Base-by-base conservation (phyloP, 1,140 invertebrate genomes). In the Daktulosphaira vitifoliae region DNA sequence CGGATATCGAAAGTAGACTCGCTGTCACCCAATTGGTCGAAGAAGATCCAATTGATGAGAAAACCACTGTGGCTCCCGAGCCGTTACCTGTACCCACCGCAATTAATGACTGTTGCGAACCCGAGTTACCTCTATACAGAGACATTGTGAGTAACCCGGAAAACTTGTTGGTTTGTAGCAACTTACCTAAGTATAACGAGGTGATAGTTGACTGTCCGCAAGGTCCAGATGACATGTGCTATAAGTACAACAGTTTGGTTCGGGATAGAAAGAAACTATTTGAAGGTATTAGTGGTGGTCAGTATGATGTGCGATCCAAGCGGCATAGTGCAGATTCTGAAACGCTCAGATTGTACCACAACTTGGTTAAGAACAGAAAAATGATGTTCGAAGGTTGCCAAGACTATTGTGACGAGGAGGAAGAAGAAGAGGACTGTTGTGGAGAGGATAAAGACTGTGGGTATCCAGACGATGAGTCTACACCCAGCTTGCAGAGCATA, bases 401-500 rank as follows among this genome's bases (percentile, higher is more conserved):
- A 56, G 9, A 56, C 37, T 38, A 7, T n/a, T 20, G 52, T 18
- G 44, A 39, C 5, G 39, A 65, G n/a, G n/a, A n/a, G n/a, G n/a
- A n/a, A n/a, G 33, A 37, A 20, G 42, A 49, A 16, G 46, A 33
- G 25, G 53, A 51, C 1, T 29, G 53, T 18, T 11, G 22, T 5
- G 66, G 62, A 1, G 54, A 56, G 16, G 46, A 56, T 1, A 56
- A 66, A 39, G 52, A 54, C 42, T 39, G 48, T 11, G 59, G 33
- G 7, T 64, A 69, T n/a, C 53, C 69, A 26, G 71, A 71, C 37
- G 70, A 71, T 49, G 70, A 71, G 38, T 70, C 71, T 0, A 71
- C 71, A 16, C 71, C 71, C 8, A 71, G 70, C 49, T 37, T 72
- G 16, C 71, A 72, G 54, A 72, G 71, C 56, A 70, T 72, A 39